These are phyloP conservation scores for Cotesia vestalis DNA, from an alignment of 1,140 invertebrate genomes.

Conservation along the genomic window DNA sequence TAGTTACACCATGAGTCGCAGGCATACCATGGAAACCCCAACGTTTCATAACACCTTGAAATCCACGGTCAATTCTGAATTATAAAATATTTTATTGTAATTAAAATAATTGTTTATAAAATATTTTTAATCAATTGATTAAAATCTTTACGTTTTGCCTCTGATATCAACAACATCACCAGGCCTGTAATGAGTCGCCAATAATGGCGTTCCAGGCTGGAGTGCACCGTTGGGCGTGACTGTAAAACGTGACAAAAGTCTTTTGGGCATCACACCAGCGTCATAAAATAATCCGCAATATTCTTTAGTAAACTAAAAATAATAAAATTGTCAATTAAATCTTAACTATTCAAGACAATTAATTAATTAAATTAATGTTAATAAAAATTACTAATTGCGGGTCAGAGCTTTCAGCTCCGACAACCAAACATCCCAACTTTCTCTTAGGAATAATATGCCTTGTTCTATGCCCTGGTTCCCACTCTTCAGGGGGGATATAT, in stretches of 20 bases:
- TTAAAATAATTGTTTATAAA: neutral
- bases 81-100: no score
- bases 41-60: slow-evolving; percentile 97
- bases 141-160: slow-evolving; percentile 87
- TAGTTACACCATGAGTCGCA: slow-evolving; percentile 91
- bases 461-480: slow-evolving; percentile 67
- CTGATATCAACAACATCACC: slow-evolving; percentile 91
- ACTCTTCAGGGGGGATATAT: slow-evolving; percentile 87
- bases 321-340: slow-evolving; percentile 9
- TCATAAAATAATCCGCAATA: slow-evolving; percentile 89
- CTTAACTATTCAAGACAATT: slow-evolving; percentile 5
- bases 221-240: slow-evolving; percentile 88
- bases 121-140: slow-evolving; percentile 38
- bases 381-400: slow-evolving; percentile 71
- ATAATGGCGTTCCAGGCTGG: slow-evolving; percentile 88
- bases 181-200: slow-evolving; percentile 87
- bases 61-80: slow-evolving; percentile 87
- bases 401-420: slow-evolving; percentile 90
- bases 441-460: slow-evolving; percentile 59
- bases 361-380: slow-evolving; percentile 13
- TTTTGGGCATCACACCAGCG: slow-evolving; percentile 90
- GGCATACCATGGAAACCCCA: slow-evolving; percentile 96
- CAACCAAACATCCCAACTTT: slow-evolving; percentile 77
- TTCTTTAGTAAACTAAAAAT: slow-evolving; percentile 79
- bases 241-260: slow-evolving; percentile 82